Conservation (phyloP, 2,797 vertebrate species). For the Rhinella marina region DNA sequence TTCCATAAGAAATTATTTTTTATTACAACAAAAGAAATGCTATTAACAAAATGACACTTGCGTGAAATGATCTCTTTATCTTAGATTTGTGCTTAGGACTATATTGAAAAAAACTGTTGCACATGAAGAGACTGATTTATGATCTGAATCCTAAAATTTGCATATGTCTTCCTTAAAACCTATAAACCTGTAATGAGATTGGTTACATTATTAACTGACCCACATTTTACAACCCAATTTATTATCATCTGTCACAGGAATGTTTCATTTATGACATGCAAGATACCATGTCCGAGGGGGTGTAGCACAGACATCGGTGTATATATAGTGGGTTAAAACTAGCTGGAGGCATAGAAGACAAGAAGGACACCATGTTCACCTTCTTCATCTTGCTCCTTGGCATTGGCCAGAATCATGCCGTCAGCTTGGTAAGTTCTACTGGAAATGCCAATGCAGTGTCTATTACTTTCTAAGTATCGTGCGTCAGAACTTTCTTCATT, state of each 20-base stretch:
- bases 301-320: neutral
- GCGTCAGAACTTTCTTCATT: neutral
- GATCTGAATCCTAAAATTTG: too few relatives aligned
- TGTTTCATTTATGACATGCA: neutral
- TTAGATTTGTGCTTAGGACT: too few relatives aligned
- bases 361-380: neutral
- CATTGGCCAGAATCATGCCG: neutral
- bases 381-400: slow-evolving; percentile 15
- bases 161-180: neutral
- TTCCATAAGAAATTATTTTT: too few relatives aligned
- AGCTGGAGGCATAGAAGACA: neutral
- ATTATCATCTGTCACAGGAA: neutral
- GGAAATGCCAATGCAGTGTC: neutral
- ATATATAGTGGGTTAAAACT: neutral
- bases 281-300: neutral
- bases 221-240: neutral
- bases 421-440: neutral
- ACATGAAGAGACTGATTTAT: too few relatives aligned
- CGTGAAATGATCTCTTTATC: too few relatives aligned
- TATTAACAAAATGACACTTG: too few relatives aligned
- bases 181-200: neutral
- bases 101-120: too few relatives aligned
- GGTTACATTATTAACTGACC: neutral
- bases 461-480: neutral
- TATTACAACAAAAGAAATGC: too few relatives aligned